Conservation (phyloP, 92 coral and sea anemone genomes). For the Siderastrea siderea region DNA sequence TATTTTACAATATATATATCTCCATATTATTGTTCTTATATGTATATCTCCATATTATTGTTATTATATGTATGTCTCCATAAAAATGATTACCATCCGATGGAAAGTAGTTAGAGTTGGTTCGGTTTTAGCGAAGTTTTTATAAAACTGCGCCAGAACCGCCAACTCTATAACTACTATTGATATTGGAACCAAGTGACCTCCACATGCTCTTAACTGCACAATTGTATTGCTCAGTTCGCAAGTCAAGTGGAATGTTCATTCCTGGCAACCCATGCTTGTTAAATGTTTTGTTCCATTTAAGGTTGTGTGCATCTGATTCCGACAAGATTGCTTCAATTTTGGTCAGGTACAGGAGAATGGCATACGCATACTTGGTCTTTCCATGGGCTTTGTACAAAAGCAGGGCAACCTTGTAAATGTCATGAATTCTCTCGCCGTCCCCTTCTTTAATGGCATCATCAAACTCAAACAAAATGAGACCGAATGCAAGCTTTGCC, state of each 20-base stretch:
- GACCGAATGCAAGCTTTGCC: constrained; percentile 61
- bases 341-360: constrained; percentile 46
- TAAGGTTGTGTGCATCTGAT: constrained; percentile 30
- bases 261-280: constrained; percentile 44
- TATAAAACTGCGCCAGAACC: too few relatives aligned
- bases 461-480: constrained; percentile 45
- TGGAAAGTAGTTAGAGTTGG: too few relatives aligned
- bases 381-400: constrained; percentile 49
- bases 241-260: constrained; percentile 58
- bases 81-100: too few relatives aligned
- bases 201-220: constrained; percentile 57
- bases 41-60: too few relatives aligned
- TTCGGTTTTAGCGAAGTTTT: too few relatives aligned
- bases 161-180: too few relatives aligned
- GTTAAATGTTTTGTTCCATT: constrained; percentile 57
- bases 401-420: constrained; percentile 54
- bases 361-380: constrained; percentile 58
- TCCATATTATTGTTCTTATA: too few relatives aligned
- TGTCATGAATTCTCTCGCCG: constrained; percentile 54
- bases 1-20: too few relatives aligned
- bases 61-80: too few relatives aligned
- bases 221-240: constrained; percentile 57
- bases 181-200: constrained; percentile 48
- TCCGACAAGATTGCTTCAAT: constrained; percentile 36
- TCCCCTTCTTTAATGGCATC: constrained; percentile 67